Percentiles rank a stretch among this genome's conserved stretches.
Evolutionary conservation across 35 echinoderm and acorn worm species (phyloP).

Genomic region (Antedon bifida): DNA sequence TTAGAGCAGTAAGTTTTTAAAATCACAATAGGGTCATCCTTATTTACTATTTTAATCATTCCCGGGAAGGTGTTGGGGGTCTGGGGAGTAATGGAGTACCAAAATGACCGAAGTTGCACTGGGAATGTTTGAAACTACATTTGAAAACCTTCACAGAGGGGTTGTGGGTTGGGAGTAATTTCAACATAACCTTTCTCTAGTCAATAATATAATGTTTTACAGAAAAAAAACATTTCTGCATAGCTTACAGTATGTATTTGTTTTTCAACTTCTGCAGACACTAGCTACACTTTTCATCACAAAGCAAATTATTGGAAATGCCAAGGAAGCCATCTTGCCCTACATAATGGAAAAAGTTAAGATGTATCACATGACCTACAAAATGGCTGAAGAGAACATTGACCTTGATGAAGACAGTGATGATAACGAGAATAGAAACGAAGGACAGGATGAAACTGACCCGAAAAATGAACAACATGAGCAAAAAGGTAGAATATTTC

Average conservation of each 20-base stretch:
- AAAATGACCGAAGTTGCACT: too few relatives aligned
- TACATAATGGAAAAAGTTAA: conserved; percentile 73
- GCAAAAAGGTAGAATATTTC: neutral
- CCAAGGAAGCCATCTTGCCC: conserved; percentile 76
- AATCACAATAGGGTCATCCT: too few relatives aligned
- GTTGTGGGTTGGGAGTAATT: too few relatives aligned
- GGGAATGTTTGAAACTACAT: too few relatives aligned
- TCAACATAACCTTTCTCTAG: too few relatives aligned
- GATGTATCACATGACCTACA: conserved; percentile 60
- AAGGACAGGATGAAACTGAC: conserved; percentile 4
- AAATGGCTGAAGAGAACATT: conserved; percentile 40
- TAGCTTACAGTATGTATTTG: too few relatives aligned
- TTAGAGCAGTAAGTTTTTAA: conserved; percentile 47
- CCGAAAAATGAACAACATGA: neutral
- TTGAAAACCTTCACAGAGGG: too few relatives aligned
- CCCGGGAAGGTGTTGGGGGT: too few relatives aligned
- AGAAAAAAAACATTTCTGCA: neutral
- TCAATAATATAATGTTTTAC: too few relatives aligned
- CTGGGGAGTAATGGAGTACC: too few relatives aligned
- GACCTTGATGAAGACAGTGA: conserved; percentile 11
- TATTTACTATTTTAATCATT: too few relatives aligned
- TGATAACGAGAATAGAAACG: conserved; percentile 18
- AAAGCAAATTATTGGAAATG: conserved; percentile 75
- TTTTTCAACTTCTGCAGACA: conserved; percentile 31
- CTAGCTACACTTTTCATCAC: conserved; percentile 79